Evolutionary conservation across 2,888 invertebrate genomes (phyloP).

Genomic region (Hyposoter dolosus): DNA sequence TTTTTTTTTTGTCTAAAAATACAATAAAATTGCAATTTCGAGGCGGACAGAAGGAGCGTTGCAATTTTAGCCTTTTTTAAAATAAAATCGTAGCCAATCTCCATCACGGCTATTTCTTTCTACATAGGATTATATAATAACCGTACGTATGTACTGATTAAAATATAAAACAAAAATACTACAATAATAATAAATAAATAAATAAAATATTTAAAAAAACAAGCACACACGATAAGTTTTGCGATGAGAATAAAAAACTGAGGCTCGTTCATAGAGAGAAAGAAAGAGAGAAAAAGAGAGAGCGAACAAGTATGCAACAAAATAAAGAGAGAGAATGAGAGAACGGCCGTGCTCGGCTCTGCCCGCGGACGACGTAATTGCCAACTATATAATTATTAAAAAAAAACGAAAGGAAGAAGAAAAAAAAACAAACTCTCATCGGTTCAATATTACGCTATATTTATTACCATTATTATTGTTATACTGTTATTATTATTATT

Average conservation of each 20-base stretch:
- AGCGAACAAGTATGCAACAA: conserved; percentile 3
- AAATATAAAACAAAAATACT: conserved; percentile 45
- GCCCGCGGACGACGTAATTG: conserved; percentile 71
- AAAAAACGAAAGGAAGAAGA: conserved; percentile 16
- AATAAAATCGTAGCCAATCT: conserved; percentile 47
- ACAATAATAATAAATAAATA: conserved; percentile 45
- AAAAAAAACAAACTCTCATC: conserved; percentile 79
- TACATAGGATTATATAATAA: conserved; percentile 58
- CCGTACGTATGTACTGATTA: conserved; percentile 51
- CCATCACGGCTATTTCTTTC: conserved; percentile 63
- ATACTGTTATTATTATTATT: conserved; percentile 62
- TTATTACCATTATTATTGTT: conserved; percentile 67
- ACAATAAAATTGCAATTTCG: conserved; percentile 37
- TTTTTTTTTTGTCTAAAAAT: conserved; percentile 1
- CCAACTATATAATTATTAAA: conserved; percentile 75
- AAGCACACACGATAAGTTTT: conserved; percentile 61
- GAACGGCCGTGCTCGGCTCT: conserved; percentile 69
- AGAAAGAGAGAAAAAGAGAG: conserved; percentile 32
- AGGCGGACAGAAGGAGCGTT: conserved; percentile 10
- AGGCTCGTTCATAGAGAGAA: conserved; percentile 35
- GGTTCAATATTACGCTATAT: conserved; percentile 80
- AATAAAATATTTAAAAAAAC: conserved; percentile 4
- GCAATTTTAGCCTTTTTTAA: conserved; percentile 32
- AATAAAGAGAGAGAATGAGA: conserved; percentile 35
- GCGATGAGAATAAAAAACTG: conserved; percentile 47